Evolutionary conservation across 2,113 vertebrate genomes (phyloP).

Genomic region (Eclectus roratus): DNA sequence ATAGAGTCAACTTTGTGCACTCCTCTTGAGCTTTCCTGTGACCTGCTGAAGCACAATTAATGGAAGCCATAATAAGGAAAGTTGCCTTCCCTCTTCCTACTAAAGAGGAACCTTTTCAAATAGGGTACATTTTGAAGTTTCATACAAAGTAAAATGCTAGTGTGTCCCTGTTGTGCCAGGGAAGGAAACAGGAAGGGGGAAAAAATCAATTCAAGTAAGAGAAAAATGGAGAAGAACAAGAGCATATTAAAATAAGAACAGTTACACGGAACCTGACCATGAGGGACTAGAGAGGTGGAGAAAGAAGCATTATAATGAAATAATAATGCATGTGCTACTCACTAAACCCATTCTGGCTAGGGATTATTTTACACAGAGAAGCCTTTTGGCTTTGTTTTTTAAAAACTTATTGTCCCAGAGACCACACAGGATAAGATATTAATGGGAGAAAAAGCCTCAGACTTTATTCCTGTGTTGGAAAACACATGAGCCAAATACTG

Average conservation of each 20-base stretch:
- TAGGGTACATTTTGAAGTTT: not conserved
- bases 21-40: not conserved
- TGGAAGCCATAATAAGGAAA: constrained; percentile 24
- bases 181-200: not conserved
- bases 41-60: constrained; percentile 38
- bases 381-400: not conserved
- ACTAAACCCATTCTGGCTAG: not conserved
- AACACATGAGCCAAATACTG: not conserved
- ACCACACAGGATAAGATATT: not conserved
- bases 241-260: not conserved
- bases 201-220: not conserved
- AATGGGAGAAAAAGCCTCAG: not conserved
- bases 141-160: not conserved
- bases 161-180: not conserved
- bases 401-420: not conserved
- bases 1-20: not conserved
- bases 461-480: not conserved
- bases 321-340: not conserved
- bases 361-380: not conserved
- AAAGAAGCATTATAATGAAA: not conserved
- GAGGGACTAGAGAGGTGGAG: not conserved
- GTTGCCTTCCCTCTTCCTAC: not conserved
- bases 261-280: not conserved
- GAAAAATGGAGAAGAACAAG: not conserved
- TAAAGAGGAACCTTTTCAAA: not conserved